Evolutionary conservation across 2,888 invertebrate species (phyloP).

Genomic region (Augochlorella aurata): DNA sequence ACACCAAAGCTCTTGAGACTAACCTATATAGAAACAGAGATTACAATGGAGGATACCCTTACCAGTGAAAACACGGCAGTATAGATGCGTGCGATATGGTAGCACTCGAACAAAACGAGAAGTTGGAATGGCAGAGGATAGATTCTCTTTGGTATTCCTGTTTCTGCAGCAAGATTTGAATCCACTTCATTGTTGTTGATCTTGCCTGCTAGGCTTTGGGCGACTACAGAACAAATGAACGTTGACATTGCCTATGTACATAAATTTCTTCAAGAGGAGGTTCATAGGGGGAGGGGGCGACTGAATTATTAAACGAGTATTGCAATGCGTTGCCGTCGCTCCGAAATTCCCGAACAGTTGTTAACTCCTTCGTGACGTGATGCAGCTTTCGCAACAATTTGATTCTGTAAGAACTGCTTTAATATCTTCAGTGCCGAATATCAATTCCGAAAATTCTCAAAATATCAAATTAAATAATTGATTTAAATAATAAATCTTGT

Average conservation of each 20-base stretch:
- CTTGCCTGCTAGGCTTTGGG: constrained; percentile 1
- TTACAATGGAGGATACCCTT: background rate
- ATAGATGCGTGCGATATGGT: background rate
- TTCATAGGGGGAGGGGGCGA: background rate
- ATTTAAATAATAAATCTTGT: no score
- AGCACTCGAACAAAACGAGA: background rate
- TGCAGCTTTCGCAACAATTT: background rate
- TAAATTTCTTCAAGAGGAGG: background rate
- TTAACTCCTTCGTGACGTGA: background rate
- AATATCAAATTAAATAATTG: no score
- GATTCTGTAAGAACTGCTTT: background rate
- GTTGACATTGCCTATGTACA: background rate
- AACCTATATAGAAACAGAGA: background rate
- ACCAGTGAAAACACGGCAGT: background rate
- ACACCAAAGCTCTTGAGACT: background rate
- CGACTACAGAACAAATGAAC: background rate
- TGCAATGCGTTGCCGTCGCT: background rate
- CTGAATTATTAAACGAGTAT: constrained; percentile 5
- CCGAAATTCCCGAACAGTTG: background rate
- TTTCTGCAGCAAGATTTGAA: background rate
- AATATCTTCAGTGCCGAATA: background rate
- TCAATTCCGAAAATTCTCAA: no score
- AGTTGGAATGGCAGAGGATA: background rate
- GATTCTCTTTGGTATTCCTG: constrained; percentile 1
- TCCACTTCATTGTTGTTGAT: background rate